These are phyloP conservation scores for Tricholaema leucomelas DNA, from an alignment of 2,113 vertebrate genomes.

Conservation along the genomic window DNA sequence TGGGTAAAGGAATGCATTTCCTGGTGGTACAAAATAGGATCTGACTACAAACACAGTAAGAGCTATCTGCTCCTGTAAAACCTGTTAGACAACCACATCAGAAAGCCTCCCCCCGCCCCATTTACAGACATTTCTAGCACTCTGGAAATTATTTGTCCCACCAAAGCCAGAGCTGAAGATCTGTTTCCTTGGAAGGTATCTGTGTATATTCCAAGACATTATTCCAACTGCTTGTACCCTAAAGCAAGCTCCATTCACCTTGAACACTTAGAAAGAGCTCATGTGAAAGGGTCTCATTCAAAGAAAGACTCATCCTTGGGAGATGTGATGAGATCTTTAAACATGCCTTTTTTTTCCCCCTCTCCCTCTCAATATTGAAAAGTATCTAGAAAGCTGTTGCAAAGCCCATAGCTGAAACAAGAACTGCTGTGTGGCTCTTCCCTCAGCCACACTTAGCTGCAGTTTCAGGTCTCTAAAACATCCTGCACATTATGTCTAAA, in stretches of 20 bases:
- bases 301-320: background rate
- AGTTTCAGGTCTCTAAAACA: background rate
- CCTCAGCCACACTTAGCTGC: background rate
- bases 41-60: background rate
- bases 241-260: background rate
- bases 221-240: background rate
- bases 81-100: background rate
- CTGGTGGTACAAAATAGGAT: background rate
- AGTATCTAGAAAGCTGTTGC: background rate
- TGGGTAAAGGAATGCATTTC: constrained; percentile 27
- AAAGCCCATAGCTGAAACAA: background rate
- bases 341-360: background rate
- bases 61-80: background rate
- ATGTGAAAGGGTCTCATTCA: background rate
- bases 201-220: background rate
- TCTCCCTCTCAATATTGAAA: background rate
- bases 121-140: background rate
- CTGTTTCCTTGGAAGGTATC: background rate
- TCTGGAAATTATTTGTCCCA: background rate
- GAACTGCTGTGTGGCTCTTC: background rate
- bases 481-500: background rate
- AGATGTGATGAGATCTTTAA: background rate
- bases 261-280: background rate
- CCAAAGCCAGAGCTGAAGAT: background rate
- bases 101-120: background rate